These are phyloP conservation scores for Caracal caracal DNA, from an alignment of 2,113 vertebrate species.

Conservation along the genomic window DNA sequence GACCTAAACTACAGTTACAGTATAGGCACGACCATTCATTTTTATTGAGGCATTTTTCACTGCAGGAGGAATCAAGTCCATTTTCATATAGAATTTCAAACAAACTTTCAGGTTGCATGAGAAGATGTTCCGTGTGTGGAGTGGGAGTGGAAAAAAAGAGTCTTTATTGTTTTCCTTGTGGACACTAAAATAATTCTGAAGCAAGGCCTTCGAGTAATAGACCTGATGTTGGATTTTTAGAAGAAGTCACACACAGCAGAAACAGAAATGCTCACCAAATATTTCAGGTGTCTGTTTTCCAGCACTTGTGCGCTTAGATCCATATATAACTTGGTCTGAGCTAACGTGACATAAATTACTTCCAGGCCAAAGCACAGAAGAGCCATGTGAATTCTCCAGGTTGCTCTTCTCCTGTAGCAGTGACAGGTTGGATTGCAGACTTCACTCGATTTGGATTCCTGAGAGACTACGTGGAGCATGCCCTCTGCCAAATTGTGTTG, in stretches of 20 bases:
- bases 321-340: background rate
- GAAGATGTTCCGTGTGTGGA: background rate
- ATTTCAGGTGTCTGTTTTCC: background rate
- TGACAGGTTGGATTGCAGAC: background rate
- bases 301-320: background rate
- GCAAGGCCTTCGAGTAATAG: background rate
- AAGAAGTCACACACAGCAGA: background rate
- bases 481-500: too few relatives aligned
- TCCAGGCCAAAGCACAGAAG: background rate
- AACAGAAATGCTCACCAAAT: background rate
- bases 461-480: fast-evolving
- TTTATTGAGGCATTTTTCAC: conserved; percentile 61
- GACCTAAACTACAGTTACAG: conserved; percentile 61
- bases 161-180: background rate
- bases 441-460: background rate
- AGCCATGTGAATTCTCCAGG: background rate
- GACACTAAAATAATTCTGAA: background rate
- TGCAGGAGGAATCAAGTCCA: background rate
- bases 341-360: background rate
- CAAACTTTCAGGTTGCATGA: background rate
- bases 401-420: background rate
- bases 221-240: background rate
- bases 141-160: background rate
- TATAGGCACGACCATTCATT: conserved; percentile 48
- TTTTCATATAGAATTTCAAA: background rate